These are phyloP conservation scores for Acrocephalus scirpaceus DNA, from an alignment of 2,797 vertebrate species.

Conservation along the genomic window DNA sequence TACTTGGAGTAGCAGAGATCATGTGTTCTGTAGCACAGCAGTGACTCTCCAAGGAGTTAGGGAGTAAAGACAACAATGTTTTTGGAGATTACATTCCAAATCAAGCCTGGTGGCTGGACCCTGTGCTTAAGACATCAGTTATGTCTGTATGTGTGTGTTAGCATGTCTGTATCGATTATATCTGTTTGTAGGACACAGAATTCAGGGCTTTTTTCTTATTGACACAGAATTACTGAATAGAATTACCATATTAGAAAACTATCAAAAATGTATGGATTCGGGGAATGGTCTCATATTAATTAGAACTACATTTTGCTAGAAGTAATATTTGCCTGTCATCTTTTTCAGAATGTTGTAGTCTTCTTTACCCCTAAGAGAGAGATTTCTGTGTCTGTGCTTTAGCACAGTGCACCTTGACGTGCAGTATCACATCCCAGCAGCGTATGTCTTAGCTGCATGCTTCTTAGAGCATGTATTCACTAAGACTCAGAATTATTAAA, in stretches of 20 bases:
- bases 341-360: background rate
- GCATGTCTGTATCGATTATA: background rate
- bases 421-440: constrained; percentile 74
- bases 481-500: constrained; percentile 79
- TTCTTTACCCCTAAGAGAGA: background rate
- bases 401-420: constrained; percentile 43
- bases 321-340: background rate
- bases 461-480: constrained; percentile 68
- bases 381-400: background rate
- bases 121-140: background rate
- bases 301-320: constrained; percentile 1
- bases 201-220: background rate
- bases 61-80: background rate
- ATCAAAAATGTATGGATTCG: constrained; percentile 4
- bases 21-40: background rate
- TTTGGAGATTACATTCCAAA: background rate
- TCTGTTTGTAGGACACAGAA: background rate
- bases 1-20: background rate
- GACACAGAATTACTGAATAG: background rate
- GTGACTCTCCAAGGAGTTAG: background rate
- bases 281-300: background rate
- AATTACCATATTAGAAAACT: background rate
- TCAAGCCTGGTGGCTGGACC: background rate
- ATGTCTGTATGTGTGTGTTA: background rate
- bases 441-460: constrained; percentile 66